Base-by-base conservation (phyloP, 2,797 vertebrate genomes). In the Trachurus trachurus region DNA sequence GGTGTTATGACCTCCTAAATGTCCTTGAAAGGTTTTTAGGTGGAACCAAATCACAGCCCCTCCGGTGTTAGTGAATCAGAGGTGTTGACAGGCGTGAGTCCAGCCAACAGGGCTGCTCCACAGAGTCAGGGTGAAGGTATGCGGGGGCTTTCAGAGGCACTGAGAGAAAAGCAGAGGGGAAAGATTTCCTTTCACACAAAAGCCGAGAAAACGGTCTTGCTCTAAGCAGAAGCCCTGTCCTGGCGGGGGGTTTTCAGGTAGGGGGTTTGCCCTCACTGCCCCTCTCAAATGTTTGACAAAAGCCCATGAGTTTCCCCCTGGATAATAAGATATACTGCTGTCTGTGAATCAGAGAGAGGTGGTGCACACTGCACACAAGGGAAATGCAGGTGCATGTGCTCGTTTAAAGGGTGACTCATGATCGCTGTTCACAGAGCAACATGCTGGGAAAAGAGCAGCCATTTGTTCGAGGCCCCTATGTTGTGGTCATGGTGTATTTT, bases 91-190 rank as follows among this genome's bases (percentile, higher is more conserved):
- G 87, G 79, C 74, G 9, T 82, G 80, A 85, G 85, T 85, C 53
- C 22, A 5, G 78, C 81, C 87, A 80, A 80, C 84, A 66, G 81
- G 80, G 56, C 81, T 17, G 76, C 79, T 73, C 19, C 19, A 73
- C 82, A 89, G 80, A 91, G 88, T 91, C 89, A 87, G 85, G 79
- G 76, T 31, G 47, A 91, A 93, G 89, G 88, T 87, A 93, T 93
- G 91, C 66, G 0, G 80, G 78, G 80, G 76, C 69, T 91, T 89
- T 92, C 73, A 87, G 62, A 58, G 56, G 26, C 81, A 60, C 45
- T 87, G 88, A 91, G 91, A 85, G 92, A 81, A 87, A 82, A 80
- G 74, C 19, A 49, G 76, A 75, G 59, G 70, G 76, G 70, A 85
- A 75, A 78, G 76, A 78, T 89, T 92, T 90, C 74, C 82, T 79